Evolutionary conservation across 2,888 invertebrate species (phyloP).

Genomic region (Pseudococcus longispinus): DNA sequence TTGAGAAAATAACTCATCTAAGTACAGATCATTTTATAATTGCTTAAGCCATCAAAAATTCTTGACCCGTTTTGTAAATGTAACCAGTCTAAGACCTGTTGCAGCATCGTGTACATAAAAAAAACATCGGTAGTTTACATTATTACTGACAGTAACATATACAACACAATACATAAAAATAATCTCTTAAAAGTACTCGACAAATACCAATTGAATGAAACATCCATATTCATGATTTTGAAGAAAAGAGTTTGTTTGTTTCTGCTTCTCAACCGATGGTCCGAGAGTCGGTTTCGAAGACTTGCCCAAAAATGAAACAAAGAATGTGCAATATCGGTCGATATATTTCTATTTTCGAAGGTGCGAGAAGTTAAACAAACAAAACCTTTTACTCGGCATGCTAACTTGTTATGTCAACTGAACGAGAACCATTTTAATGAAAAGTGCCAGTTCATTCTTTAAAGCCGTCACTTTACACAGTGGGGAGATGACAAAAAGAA

Average conservation of each 20-base stretch:
- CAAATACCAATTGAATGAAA: constrained; percentile 52
- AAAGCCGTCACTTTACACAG: constrained; percentile 54
- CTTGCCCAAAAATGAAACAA: constrained; percentile 44
- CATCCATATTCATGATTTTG: constrained; percentile 54
- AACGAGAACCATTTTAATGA: constrained; percentile 54
- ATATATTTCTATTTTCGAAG: constrained; percentile 50
- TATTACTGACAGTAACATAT: constrained; percentile 33
- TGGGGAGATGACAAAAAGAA: constrained; percentile 52
- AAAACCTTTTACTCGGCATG: constrained; percentile 50
- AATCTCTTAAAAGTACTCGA: constrained; percentile 52
- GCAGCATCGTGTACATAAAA: background rate
- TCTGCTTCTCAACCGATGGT: background rate
- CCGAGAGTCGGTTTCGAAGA: background rate
- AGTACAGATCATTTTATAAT: constrained; percentile 22
- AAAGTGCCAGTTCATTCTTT: constrained; percentile 54
- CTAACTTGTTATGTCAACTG: constrained; percentile 56
- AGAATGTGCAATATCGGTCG: constrained; percentile 53
- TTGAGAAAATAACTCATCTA: constrained; percentile 7
- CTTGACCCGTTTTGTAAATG: constrained; percentile 11
- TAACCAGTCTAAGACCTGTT: constrained; percentile 16
- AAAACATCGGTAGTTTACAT: constrained; percentile 19
- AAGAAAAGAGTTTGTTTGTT: constrained; percentile 54
- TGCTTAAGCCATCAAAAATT: constrained; percentile 17
- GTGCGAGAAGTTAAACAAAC: constrained; percentile 51
- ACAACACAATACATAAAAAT: constrained; percentile 31